phyloP scores from a whole-genome alignment of 2,888 invertebrate genomes.

The Agrenia bidenticulata region DNA sequence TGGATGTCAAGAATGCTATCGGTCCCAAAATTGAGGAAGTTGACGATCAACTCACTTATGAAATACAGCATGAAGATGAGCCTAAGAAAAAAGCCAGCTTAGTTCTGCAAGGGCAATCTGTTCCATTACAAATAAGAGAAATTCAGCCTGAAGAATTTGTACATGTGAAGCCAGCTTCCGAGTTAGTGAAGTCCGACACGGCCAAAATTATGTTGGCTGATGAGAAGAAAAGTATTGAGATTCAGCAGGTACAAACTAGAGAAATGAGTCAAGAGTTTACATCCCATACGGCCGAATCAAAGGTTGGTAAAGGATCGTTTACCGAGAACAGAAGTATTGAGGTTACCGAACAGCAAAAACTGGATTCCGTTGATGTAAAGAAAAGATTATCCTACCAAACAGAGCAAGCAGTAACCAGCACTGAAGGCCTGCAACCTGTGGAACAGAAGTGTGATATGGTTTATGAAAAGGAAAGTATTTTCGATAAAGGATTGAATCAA shows the following conservation, averaged over 20 bases:
- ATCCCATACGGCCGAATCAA: neutral
- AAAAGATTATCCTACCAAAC: neutral
- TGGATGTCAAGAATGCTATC: conserved; percentile 14
- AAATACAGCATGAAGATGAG: neutral
- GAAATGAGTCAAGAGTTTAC: conserved; percentile 5
- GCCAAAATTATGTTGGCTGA: neutral
- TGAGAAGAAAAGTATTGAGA: conserved; percentile 10
- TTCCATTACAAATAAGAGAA: neutral
- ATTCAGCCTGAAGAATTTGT: conserved; percentile 8
- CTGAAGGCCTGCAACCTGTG: neutral
- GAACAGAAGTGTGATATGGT: neutral
- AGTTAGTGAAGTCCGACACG: neutral
- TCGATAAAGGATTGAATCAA: neutral
- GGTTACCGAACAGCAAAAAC: neutral
- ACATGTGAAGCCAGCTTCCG: neutral
- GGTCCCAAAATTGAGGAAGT: conserved; percentile 34
- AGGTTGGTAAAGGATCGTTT: neutral
- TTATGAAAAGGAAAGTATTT: conserved; percentile 5
- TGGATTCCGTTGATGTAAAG: neutral
- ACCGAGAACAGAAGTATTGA: neutral
- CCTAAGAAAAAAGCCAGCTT: neutral
- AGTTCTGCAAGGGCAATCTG: neutral
- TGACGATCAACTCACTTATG: conserved; percentile 24
- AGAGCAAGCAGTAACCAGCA: neutral
- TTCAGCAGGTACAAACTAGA: conserved; percentile 4